Evolutionary conservation across 1,140 invertebrate species (phyloP).

Genomic region (Coenobita brevimanus): DNA sequence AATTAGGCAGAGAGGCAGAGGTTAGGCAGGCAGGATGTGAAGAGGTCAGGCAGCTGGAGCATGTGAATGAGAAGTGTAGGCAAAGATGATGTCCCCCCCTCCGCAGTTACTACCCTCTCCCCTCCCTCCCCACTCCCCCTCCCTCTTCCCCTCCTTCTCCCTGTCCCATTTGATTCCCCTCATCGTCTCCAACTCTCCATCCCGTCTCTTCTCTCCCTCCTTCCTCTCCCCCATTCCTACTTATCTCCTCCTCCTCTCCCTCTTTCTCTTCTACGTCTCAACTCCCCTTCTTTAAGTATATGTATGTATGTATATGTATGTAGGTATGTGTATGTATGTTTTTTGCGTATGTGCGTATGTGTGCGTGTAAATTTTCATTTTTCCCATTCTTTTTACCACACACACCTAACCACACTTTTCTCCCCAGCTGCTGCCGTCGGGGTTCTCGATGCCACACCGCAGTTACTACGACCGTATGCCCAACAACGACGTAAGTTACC

Average conservation of each 20-base stretch:
- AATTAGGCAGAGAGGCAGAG: conserved; percentile 34
- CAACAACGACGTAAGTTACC: conserved; percentile 34
- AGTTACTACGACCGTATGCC: conserved; percentile 51
- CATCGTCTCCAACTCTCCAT: background rate
- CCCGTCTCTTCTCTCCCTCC: background rate
- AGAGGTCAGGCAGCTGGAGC: background rate
- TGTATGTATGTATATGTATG: background rate
- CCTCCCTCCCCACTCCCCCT: background rate
- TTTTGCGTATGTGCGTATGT: background rate
- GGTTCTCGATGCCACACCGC: conserved; percentile 48
- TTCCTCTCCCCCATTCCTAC: background rate
- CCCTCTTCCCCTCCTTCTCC: background rate
- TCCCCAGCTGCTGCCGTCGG: conserved; percentile 38
- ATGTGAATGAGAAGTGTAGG: conserved; percentile 1
- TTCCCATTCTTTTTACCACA: too few relatives aligned
- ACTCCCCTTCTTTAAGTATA: background rate
- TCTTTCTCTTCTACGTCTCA: background rate
- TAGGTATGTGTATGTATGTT: too few relatives aligned
- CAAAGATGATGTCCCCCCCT: background rate
- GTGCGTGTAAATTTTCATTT: background rate
- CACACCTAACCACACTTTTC: background rate
- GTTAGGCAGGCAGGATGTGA: background rate
- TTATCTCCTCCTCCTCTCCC: background rate
- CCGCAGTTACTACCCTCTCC: background rate
- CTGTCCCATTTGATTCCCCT: background rate